Base-by-base conservation (phyloP, 1,140 invertebrate genomes). In the Hycleus phaleratus region DNA sequence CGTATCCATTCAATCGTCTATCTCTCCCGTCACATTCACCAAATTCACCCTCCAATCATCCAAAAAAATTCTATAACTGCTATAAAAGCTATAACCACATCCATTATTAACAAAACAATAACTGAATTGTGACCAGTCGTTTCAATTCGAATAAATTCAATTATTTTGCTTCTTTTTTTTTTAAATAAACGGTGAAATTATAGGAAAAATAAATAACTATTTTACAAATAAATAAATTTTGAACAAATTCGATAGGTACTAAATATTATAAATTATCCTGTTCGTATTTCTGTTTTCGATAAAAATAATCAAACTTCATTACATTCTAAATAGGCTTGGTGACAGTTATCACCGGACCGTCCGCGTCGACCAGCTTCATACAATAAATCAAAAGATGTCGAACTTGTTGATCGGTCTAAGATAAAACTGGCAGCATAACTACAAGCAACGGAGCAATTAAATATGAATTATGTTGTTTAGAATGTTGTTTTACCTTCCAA, bases 371-470 rank as follows among this genome's bases (percentile, higher is more conserved):
- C 88, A 0, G 91, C 90, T 63, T 92, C 87, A 68, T 89, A 91
- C 63, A 90, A 82, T 11, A 84, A 77, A 49, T 93, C 87, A 75
- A 93, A 92, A 10, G 82, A 82, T 44, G 83, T 81, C 26, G 81
- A 81, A 11, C 83, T 85, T 70, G 82, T 82, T 10, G 74, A 74
- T 70, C 83, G 84, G 65, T 93, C 88, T 42, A 94, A 74, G 2
- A 91, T 74, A 71, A 87, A 92, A 68, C 90, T 92, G 49, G 89
- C 85, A 24, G 88, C 88, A 71, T 93, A 93, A 48, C 91, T 93
- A 71, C 18, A 18, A 18, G 18, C 18, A 25, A 75, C 75, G 58
- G 45, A 49, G 54, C 49, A 57, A 45, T 49, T 26, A 48, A 32
- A 5, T 25, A 52, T 51, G 26, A 18, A 26, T 25, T 38, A 12